Conservation (phyloP, 2,888 invertebrate species). For the Syritta pipiens region DNA sequence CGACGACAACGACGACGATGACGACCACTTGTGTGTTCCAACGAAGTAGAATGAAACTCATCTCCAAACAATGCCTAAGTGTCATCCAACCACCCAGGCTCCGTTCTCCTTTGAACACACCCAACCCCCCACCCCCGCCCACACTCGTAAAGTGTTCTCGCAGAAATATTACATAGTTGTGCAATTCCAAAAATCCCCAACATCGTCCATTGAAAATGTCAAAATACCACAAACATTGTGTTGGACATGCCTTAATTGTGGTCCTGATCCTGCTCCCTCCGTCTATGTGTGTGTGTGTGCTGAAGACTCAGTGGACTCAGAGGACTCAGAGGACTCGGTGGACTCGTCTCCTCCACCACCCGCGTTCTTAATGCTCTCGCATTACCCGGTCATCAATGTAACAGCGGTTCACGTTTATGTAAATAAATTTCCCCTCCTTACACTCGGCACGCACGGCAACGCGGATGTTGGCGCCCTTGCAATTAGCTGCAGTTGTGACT, state of each 20-base stretch:
- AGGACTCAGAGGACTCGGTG: too few species aligned
- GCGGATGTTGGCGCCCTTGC: too few species aligned
- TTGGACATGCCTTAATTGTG: constrained; percentile 69
- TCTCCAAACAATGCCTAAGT: constrained; percentile 34
- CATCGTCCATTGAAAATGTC: constrained; percentile 64
- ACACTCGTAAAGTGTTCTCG: constrained; percentile 27
- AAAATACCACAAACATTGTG: constrained; percentile 69
- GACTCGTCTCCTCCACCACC: constrained; percentile 7
- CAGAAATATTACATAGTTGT: constrained; percentile 56
- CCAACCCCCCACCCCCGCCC: background rate
- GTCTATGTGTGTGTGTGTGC: too few species aligned
- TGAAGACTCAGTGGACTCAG: too few species aligned
- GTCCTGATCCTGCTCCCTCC: constrained; percentile 52
- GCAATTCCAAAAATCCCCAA: constrained; percentile 44
- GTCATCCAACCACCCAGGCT: background rate
- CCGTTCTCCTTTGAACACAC: background rate
- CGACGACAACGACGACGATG: background rate
- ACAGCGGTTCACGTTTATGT: constrained; percentile 56
- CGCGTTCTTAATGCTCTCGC: constrained; percentile 19
- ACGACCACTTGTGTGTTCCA: background rate
- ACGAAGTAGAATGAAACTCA: constrained; percentile 11
- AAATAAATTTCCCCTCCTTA: constrained; percentile 55
- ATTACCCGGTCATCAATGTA: constrained; percentile 35
- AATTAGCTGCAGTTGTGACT: constrained; percentile 57
- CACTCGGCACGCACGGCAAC: constrained; percentile 18